These are phyloP conservation scores for Stylophora pistillata DNA, from an alignment of 64 coral and sea anemone species.

Conservation along the genomic window DNA sequence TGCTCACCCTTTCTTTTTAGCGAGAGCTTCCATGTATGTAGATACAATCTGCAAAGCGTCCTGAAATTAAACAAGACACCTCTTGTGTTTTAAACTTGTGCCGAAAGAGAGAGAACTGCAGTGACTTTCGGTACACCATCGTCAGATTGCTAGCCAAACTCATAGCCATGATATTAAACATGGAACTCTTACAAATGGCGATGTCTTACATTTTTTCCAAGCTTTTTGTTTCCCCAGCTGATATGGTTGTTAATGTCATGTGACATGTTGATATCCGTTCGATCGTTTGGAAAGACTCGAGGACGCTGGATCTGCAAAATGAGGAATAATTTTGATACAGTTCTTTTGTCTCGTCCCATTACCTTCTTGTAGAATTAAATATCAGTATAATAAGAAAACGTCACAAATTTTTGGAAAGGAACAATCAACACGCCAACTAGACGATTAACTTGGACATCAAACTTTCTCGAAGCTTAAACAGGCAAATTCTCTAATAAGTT, in stretches of 20 bases:
- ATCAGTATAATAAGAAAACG: no score
- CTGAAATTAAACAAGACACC: not conserved
- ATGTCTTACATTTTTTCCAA: conserved; percentile 31
- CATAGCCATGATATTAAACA: no score
- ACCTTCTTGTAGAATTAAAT: not conserved
- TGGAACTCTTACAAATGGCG: no score
- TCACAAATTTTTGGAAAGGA: no score
- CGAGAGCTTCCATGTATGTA: conserved; percentile 37
- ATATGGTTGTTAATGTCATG: conserved; percentile 46
- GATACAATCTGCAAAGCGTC: conserved; percentile 46
- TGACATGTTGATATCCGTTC: conserved; percentile 21
- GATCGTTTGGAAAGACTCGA: conserved; percentile 45
- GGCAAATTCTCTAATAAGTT: no score
- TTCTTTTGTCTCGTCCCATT: not conserved
- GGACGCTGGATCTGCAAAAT: conserved; percentile 28
- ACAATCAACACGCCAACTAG: no score
- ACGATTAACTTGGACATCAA: no score
- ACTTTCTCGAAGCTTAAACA: no score
- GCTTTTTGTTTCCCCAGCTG: conserved; percentile 48
- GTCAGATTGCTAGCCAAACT: not conserved
- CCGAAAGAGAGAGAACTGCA: not conserved
- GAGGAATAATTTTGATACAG: not conserved
- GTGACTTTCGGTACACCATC: not conserved
- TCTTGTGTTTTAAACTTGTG: not conserved
- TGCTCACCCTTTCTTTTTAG: conserved; percentile 43